These are phyloP conservation scores for Pachyrhynchus sulphureomaculatus DNA, from an alignment of 1,140 invertebrate species.

Conservation along the genomic window DNA sequence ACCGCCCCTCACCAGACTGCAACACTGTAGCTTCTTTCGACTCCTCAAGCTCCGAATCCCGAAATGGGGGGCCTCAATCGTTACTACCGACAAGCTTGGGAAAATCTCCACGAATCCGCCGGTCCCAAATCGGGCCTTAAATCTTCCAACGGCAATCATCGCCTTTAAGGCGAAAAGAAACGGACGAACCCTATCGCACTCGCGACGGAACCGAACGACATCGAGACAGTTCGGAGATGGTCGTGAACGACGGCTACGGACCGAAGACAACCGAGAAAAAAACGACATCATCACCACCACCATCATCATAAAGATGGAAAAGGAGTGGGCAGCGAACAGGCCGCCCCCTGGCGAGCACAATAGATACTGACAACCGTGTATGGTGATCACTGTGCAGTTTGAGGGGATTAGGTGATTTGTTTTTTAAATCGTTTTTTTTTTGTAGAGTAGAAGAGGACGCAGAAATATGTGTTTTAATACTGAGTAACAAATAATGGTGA, in stretches of 20 bases:
- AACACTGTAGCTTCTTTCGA: conserved; percentile 86
- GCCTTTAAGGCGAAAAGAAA: conserved; percentile 65
- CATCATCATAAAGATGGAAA: conserved; percentile 60
- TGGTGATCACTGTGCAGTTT: conserved; percentile 45
- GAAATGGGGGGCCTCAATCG: conserved; percentile 79
- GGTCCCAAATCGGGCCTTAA: conserved; percentile 59
- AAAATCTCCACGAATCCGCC: conserved; percentile 83
- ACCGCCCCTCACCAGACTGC: conserved; percentile 83
- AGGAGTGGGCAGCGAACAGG: conserved; percentile 40
- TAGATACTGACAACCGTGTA: conserved; percentile 45
- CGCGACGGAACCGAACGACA: conserved; percentile 47
- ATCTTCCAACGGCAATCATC: conserved; percentile 51
- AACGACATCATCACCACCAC: conserved; percentile 80
- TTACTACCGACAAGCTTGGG: conserved; percentile 86
- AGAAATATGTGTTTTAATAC: too few relatives aligned
- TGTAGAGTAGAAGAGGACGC: too few relatives aligned
- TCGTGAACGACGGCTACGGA: conserved; percentile 67
- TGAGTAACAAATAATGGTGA: too few relatives aligned
- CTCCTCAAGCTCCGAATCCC: conserved; percentile 79
- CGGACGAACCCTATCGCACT: conserved; percentile 63
- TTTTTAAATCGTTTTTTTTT: too few relatives aligned
- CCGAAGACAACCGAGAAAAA: conserved; percentile 65
- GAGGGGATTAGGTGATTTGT: conserved; percentile 31
- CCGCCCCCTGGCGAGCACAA: conserved; percentile 40
- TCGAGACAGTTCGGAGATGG: conserved; percentile 68